These are phyloP conservation scores for Cynopterus brachyotis DNA, from an alignment of 2,113 vertebrate species.

Conservation along the genomic window DNA sequence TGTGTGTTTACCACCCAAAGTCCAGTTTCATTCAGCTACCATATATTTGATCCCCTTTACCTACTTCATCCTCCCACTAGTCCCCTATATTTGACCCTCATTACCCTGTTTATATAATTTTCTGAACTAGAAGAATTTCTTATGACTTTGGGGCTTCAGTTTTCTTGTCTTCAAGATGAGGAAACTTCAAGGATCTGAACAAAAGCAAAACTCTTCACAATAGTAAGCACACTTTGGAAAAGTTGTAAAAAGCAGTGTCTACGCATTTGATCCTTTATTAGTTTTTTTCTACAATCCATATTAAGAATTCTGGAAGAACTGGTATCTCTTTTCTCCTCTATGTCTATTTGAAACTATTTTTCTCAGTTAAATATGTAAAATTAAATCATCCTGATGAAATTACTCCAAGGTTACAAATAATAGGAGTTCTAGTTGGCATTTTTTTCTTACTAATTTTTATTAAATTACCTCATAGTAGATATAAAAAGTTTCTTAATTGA, in stretches of 20 bases:
- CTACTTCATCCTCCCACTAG: no score
- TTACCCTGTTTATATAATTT: background rate
- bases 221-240: background rate
- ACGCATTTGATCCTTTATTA: background rate
- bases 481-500: constrained; percentile 70
- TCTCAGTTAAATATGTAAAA: constrained; percentile 46
- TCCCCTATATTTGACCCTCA: no score
- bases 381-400: constrained; percentile 46
- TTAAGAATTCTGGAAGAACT: background rate
- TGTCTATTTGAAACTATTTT: background rate
- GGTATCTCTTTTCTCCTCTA: background rate
- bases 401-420: constrained; percentile 53
- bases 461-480: background rate
- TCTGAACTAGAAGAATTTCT: background rate
- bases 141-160: background rate
- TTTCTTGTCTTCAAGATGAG: background rate
- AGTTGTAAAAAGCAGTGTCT: background rate
- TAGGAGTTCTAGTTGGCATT: background rate
- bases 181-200: background rate
- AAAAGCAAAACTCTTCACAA: background rate
- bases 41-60: no score
- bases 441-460: constrained; percentile 42
- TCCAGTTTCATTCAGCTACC: no score
- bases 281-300: background rate
- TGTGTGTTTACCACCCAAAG: no score